phyloP scores from a whole-genome alignment of 1,140 invertebrate species.

The Metopolophium dirhodum region DNA sequence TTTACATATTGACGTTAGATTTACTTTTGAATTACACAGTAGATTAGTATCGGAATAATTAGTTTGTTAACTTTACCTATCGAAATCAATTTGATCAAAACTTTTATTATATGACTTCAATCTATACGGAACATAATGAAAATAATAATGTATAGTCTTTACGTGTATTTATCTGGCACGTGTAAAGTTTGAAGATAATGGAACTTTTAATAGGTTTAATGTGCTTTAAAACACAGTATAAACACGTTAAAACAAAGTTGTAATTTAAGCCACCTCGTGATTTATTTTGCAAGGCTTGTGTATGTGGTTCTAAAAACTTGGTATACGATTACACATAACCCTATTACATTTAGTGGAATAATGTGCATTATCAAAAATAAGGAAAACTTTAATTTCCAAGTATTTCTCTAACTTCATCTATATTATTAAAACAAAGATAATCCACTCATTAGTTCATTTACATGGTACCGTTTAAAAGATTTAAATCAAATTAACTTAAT shows the following conservation, averaged over 20 bases:
- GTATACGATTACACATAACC: slow-evolving; percentile 22
- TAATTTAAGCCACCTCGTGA: slow-evolving; percentile 40
- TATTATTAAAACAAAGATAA: neutral
- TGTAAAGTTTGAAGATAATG: slow-evolving; percentile 44
- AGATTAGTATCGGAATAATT: neutral
- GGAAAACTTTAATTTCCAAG: slow-evolving; percentile 21
- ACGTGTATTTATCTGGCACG: slow-evolving; percentile 25
- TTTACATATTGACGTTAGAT: neutral
- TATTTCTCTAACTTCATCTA: neutral
- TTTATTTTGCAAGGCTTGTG: slow-evolving; percentile 4
- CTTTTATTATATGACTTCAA: slow-evolving; percentile 31
- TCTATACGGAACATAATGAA: neutral
- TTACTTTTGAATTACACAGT: neutral
- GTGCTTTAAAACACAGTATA: slow-evolving; percentile 47
- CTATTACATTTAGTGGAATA: slow-evolving; percentile 1
- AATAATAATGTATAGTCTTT: slow-evolving; percentile 15
- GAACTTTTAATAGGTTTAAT: slow-evolving; percentile 55
- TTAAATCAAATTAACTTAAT: slow-evolving; percentile 19
- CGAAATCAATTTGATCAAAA: slow-evolving; percentile 21
- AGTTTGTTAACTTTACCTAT: neutral
- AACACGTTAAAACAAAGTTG: slow-evolving; percentile 46
- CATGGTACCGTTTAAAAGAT: neutral
- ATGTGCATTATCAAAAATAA: slow-evolving; percentile 17
- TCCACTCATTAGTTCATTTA: slow-evolving; percentile 24
- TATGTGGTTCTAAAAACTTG: slow-evolving; percentile 34